These are phyloP conservation scores for Cremastinae sp. DNA, from an alignment of 2,888 invertebrate genomes.

Conservation along the genomic window DNA sequence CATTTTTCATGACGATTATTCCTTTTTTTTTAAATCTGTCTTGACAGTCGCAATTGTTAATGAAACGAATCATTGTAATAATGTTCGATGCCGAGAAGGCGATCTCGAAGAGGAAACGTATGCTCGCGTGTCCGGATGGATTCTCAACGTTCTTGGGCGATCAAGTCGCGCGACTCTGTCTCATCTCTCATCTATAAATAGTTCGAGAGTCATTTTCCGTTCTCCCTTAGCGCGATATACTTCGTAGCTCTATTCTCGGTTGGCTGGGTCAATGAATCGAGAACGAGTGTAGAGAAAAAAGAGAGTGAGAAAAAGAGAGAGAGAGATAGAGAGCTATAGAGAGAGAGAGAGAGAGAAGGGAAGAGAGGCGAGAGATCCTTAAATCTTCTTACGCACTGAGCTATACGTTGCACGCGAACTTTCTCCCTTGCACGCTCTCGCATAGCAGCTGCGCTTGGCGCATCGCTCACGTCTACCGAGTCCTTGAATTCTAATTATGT, in stretches of 20 bases:
- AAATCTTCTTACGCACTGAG: slow-evolving; percentile 46
- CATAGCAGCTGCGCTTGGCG: slow-evolving; percentile 17
- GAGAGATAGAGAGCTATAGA: slow-evolving; percentile 15
- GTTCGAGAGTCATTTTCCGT: slow-evolving; percentile 47
- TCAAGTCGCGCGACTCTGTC: slow-evolving; percentile 37
- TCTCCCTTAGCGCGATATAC: slow-evolving; percentile 52
- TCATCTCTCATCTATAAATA: slow-evolving; percentile 51
- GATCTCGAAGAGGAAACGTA: slow-evolving; percentile 35
- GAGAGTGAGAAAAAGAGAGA: slow-evolving; percentile 14
- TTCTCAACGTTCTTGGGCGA: slow-evolving; percentile 41
- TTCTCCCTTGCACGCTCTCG: slow-evolving; percentile 43
- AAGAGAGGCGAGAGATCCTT: slow-evolving; percentile 46
- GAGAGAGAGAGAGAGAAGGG: slow-evolving; percentile 2
- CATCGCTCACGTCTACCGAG: slow-evolving; percentile 33
- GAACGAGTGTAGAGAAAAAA: slow-evolving; percentile 56
- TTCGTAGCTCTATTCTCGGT: slow-evolving; percentile 70
- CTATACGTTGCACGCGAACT: slow-evolving; percentile 43
- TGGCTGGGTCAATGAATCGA: slow-evolving; percentile 80
- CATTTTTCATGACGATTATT: neutral
- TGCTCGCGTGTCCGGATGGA: slow-evolving; percentile 21
- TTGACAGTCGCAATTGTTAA: neutral
- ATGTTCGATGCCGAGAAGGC: slow-evolving; percentile 9
- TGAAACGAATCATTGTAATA: slow-evolving; percentile 14
- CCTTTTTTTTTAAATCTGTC: neutral
- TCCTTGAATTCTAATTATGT: slow-evolving; percentile 58